Base-by-base conservation (phyloP, 2,888 invertebrate species). In the Thymelicus acteon region DNA sequence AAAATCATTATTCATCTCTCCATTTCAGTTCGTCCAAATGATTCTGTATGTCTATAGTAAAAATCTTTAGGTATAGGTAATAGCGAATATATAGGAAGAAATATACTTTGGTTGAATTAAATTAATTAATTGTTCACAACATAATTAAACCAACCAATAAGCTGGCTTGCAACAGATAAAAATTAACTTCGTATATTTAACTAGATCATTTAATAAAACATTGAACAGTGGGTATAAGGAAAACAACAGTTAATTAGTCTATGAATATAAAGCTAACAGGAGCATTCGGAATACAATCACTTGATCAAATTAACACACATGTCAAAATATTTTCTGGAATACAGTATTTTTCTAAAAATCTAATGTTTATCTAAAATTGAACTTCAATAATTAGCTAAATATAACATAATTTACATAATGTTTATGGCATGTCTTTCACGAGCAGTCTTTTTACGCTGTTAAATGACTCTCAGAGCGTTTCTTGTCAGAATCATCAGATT, bases 121-220 rank as follows among this genome's bases (percentile, higher is more conserved):
- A 58, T 1, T n/a, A 15, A 5, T 12, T 10, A 57, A 39, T 58
- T 12, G 13, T 47, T 67, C 67, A 64, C 63, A 72, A 68, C 64
- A 48, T 69, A 72, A 54, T 48, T 47, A 60, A 60, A 58, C 58
- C 58, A 39, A 60, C 60, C 40, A 60, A 60, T 40, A 60, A 60
- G 40, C 40, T 60, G 60, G 60, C 19, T 60, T 15, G 39, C 39
- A 60, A 60, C n/a, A 60, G 15, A 40, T 57, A 57, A 31, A 57
- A 57, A 57, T 37, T 64, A 70, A 70, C 64, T 15, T 70, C 64
- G 70, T 70, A 70, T 64, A 70, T 64, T 70, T 70, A 40, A 58
- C 70, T 70, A 70, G 44, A 58, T 19, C 10, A 49, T 10, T 13
- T 7, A 67, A 37, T 49, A n/a, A 52, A 67, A 19, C 5, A 19